Percentiles rank a stretch among this genome's conserved stretches.
These are phyloP conservation scores for Zootoca vivipara DNA, from an alignment of 2,113 vertebrate genomes.

Conservation along the genomic window DNA sequence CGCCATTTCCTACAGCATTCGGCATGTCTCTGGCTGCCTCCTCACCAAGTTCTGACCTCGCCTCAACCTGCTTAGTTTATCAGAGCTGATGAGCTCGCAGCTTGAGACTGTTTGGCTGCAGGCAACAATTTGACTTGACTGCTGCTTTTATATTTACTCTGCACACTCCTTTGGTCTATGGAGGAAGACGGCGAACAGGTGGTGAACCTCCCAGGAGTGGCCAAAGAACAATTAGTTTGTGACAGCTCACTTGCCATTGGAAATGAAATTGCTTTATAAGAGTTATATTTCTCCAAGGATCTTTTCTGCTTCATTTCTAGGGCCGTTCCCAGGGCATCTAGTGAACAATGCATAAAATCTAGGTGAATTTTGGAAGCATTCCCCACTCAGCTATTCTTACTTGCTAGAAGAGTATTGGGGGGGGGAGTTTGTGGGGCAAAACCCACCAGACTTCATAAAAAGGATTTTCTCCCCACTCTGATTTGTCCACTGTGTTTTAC, in stretches of 20 bases:
- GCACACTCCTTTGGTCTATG: background rate
- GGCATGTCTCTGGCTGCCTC: fast-evolving
- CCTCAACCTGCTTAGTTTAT: fast-evolving
- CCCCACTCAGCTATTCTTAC: conserved; percentile 4
- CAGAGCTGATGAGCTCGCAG: background rate
- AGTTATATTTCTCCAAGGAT: conserved; percentile 23
- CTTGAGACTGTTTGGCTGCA: fast-evolving
- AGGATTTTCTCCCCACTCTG: background rate
- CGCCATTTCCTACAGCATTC: background rate
- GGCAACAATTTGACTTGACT: background rate
- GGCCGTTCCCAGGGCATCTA: conserved; percentile 37
- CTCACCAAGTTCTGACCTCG: fast-evolving
- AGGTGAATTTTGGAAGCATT: conserved; percentile 16
- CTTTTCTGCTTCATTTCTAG: conserved; percentile 61
- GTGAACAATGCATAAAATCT: conserved; percentile 35
- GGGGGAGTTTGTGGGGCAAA: background rate
- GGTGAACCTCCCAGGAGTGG: conserved; percentile 37
- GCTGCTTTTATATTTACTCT: background rate
- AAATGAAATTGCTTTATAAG: conserved; percentile 55
- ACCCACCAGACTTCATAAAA: conserved; percentile 9
- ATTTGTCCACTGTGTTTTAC: background rate
- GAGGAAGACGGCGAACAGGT: conserved; percentile 41
- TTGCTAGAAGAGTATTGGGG: too few species aligned
- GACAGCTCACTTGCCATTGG: background rate
- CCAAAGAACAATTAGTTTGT: background rate